A percentile compares a stretch with the other conserved stretches of the same genome.
phyloP scores from a whole-genome alignment of 1,140 invertebrate species.

The Drosophila ananassae region DNA sequence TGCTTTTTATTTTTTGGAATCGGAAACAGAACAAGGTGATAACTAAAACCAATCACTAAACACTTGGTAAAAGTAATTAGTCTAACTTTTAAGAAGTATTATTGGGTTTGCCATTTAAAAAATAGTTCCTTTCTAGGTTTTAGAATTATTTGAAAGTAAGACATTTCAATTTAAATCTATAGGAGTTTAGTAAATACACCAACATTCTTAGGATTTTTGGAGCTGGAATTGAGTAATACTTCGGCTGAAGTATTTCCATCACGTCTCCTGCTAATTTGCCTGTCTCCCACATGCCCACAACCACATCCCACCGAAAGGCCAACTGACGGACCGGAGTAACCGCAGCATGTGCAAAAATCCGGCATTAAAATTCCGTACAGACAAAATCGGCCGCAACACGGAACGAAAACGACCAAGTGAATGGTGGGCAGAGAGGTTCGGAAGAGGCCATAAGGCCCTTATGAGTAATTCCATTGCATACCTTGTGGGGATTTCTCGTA shows the following conservation, averaged over 20 bases:
- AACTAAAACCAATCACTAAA: neutral
- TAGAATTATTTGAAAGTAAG: neutral
- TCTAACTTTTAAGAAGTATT: neutral
- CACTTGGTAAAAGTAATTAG: no score
- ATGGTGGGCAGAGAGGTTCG: no score
- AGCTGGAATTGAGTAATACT: conserved; percentile 7
- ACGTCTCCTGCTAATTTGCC: conserved; percentile 16
- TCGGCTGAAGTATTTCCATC: neutral
- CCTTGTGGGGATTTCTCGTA: conserved; percentile 88
- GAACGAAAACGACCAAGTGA: conserved; percentile 13
- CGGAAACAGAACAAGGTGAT: neutral
- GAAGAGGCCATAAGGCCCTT: neutral
- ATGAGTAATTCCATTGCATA: conserved; percentile 82
- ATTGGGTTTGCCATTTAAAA: no score
- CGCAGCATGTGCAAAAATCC: conserved; percentile 48
- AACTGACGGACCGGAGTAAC: conserved; percentile 19
- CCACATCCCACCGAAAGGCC: conserved; percentile 6
- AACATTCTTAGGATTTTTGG: neutral
- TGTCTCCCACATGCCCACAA: neutral
- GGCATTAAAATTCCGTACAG: conserved; percentile 48
- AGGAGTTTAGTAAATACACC: neutral
- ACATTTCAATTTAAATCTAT: neutral
- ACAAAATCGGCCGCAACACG: conserved; percentile 36
- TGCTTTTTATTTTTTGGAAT: neutral
- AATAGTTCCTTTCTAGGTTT: no score